Base-by-base conservation (phyloP, 2,888 invertebrate genomes). In the Anthophora plumipes region DNA sequence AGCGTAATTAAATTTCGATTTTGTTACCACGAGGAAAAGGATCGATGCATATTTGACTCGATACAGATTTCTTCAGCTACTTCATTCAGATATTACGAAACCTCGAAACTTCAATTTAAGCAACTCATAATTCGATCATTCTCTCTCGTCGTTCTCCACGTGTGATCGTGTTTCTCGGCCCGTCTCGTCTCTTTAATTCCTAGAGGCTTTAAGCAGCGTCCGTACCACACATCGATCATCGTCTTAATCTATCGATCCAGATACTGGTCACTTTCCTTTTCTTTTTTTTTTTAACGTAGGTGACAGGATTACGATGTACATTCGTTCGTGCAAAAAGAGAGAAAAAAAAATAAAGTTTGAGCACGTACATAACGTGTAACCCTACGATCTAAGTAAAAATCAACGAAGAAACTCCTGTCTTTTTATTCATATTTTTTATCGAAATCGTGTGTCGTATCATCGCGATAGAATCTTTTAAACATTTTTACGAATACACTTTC, bases 371-470 rank as follows among this genome's bases (percentile, higher is more conserved):
- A 12, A 67, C 3, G 2, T 31, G 37, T n/a, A 22, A 61, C 68
- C 61, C 20, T 46, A 22, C 57, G 22, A 73, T 41, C 59, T 41
- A 50, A 17, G 43, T 11, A 46, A 9, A 61, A 20, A 25, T 17
- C 6, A 14, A 8, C 37, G 68, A 39, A 3, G 20, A 59, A 31
- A 43, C 17, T 66, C 50, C 20, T 17, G n/a, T 67, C 39, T 52
- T 77, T 77, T 77, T 77, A 74, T 60, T 61, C 60, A 43, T 74
- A 74, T 46, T 61, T 69, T 59, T 69, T 43, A 41, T 12, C 0
- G n/a, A 9, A 43, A 68, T 68, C 55, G 14, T 68, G 8, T 55
- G 52, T 31, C 20, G 12, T 31, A 70, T n/a, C 31, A 9, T 48
- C 43, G 52, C 37, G n/a, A 43, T 17, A 22, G 6, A 39, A 12